Base-by-base conservation (phyloP, 2,888 invertebrate species). In the Drosophila neotestacea region DNA sequence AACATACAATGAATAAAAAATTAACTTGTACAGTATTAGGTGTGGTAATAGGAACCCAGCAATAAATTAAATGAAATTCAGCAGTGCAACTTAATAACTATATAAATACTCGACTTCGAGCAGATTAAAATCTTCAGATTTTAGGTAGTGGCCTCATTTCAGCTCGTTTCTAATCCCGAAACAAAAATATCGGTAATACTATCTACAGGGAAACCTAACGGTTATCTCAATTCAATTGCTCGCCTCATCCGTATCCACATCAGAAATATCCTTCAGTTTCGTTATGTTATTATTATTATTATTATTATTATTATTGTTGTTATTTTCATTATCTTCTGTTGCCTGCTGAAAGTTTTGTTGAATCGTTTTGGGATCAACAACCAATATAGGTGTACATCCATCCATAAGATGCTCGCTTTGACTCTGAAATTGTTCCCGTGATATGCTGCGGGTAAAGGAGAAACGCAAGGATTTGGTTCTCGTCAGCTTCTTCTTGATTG, bases 401-500 rank as follows among this genome's bases (percentile, higher is more conserved):
- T 93, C 93, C 74, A 91, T 92, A 16, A 93, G 90, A 71, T 92
- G 92, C 44, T 91, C 91, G 67, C 89, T 90, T 71, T 92, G 92
- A 32, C 90, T 91, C 69, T 93, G 92, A 84, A 91, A 93, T 38
- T 92, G 91, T 70, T 93, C 93, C 22, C 91, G 83, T 4, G 93
- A 93, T 59, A 93, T 93, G 70, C 92, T 93, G 81, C 93, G 91
- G 42, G 93, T 93, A 64, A 93, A 93, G 44, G 93, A 93, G 86
- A 93, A 93, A 11, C 93, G 91, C 67, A 92, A 65, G 0, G 92
- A 93, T 69, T 92, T 91, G 66, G 91, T 92, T 27, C 93, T 85
- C n/a, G 92, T 92, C 10, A 93, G 90, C 77, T 90, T 92, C 86
- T 91, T 92, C 73, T 91, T 92, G 69, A 90, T 90, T 38, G 90